Conservation (phyloP, 2,888 invertebrate species). For the Dolomedes plantarius region DNA sequence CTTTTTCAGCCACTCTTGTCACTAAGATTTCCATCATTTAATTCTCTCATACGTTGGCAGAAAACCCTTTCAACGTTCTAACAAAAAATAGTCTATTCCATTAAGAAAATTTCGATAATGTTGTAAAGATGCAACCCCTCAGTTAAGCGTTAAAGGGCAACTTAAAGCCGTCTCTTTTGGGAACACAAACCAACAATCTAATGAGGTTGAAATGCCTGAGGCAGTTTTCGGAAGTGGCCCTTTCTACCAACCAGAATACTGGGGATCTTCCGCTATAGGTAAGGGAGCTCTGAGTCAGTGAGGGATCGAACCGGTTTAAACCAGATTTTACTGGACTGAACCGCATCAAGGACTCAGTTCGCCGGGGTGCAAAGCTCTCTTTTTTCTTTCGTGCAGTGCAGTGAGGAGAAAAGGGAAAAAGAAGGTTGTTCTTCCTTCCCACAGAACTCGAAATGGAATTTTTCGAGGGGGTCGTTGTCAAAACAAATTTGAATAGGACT, state of each 20-base stretch:
- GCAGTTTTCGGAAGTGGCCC: slow-evolving; percentile 25
- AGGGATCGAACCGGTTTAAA: slow-evolving; percentile 28
- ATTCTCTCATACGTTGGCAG: no score
- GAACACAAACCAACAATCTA: no score
- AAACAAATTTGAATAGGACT: background rate
- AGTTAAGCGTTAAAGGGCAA: no score
- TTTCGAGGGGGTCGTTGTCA: background rate
- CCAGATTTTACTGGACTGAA: slow-evolving; percentile 29
- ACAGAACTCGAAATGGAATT: background rate
- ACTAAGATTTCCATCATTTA: no score
- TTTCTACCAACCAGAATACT: background rate
- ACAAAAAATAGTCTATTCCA: no score
- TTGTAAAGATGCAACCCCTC: no score
- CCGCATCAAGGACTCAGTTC: slow-evolving; percentile 20
- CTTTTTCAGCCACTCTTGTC: no score
- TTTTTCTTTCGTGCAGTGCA: background rate
- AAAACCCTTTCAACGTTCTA: no score
- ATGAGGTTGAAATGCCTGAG: no score
- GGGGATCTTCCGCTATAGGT: slow-evolving; percentile 34
- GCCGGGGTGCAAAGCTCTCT: slow-evolving; percentile 40
- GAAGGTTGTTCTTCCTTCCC: background rate
- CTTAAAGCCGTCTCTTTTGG: no score
- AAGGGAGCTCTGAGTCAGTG: slow-evolving; percentile 19
- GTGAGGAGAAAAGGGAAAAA: background rate
- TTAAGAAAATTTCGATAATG: no score